phyloP scores from a whole-genome alignment of 2,888 invertebrate species.

The Acronicta leporina region DNA sequence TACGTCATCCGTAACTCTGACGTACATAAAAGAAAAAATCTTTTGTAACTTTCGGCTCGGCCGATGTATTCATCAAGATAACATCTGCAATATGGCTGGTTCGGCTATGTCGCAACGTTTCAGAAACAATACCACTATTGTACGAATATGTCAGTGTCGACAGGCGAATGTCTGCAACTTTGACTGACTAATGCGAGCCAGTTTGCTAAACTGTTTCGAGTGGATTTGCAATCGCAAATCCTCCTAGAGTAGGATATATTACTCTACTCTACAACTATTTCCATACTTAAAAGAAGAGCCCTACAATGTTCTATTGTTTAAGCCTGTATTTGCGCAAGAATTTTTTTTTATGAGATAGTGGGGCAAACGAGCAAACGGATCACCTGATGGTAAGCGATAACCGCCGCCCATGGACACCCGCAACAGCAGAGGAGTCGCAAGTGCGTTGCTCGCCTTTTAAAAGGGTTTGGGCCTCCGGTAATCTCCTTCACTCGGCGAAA shows the following conservation, averaged over 20 bases:
- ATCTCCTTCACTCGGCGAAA: no score
- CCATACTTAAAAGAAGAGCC: no score
- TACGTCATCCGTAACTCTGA: neutral
- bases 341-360: no score
- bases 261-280: no score
- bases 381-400: no score
- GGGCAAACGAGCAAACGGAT: no score
- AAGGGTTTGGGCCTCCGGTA: no score
- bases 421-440: no score
- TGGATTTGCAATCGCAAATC: constrained; percentile 1
- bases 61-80: constrained; percentile 33
- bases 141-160: constrained; percentile 12
- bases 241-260: constrained; percentile 4
- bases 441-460: no score
- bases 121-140: constrained; percentile 36
- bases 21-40: constrained; percentile 19
- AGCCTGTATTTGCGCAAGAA: no score
- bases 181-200: constrained; percentile 19
- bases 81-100: constrained; percentile 32
- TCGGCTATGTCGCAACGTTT: constrained; percentile 28
- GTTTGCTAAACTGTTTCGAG: constrained; percentile 5
- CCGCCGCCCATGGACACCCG: no score
- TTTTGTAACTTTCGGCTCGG: constrained; percentile 16
- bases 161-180: constrained; percentile 20
- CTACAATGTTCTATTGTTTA: no score